Percentiles rank a stretch among this genome's conserved stretches.
Evolutionary conservation across 2,888 invertebrate genomes (phyloP).

Genomic region (Tuta absoluta): DNA sequence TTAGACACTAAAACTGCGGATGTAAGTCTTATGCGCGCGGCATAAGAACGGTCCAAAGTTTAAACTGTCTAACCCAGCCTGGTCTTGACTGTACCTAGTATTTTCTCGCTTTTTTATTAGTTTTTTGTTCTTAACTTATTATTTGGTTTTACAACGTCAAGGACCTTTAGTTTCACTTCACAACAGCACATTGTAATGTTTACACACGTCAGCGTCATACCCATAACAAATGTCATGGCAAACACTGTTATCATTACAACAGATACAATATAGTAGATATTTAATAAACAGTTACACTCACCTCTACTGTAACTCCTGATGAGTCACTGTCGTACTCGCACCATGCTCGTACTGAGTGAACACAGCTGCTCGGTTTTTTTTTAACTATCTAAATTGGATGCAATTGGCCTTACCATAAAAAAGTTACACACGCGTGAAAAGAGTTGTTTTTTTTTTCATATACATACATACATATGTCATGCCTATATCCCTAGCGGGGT

Average conservation of each 20-base stretch:
- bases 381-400: neutral
- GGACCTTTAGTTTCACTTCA: neutral
- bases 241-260: slow-evolving; percentile 13
- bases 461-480: too few relatives aligned
- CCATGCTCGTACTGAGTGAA: slow-evolving; percentile 8
- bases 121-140: too few relatives aligned
- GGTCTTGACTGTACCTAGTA: too few relatives aligned
- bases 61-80: too few relatives aligned
- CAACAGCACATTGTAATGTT: neutral
- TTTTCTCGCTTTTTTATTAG: too few relatives aligned
- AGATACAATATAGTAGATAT: slow-evolving; percentile 9
- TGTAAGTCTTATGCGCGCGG: too few relatives aligned
- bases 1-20: too few relatives aligned
- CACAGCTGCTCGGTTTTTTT: slow-evolving; percentile 22
- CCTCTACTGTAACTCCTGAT: neutral
- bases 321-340: neutral
- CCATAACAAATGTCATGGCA: slow-evolving; percentile 1
- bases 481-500: too few relatives aligned
- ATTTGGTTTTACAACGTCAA: neutral
- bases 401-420: too few relatives aligned
- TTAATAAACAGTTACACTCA: slow-evolving; percentile 1
- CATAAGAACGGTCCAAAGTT: too few relatives aligned
- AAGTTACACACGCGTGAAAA: too few relatives aligned
- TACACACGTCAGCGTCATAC: neutral
- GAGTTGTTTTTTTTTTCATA: too few relatives aligned